Conservation (phyloP, 2,113 vertebrate genomes). For the Eptesicus fuscus region DNA sequence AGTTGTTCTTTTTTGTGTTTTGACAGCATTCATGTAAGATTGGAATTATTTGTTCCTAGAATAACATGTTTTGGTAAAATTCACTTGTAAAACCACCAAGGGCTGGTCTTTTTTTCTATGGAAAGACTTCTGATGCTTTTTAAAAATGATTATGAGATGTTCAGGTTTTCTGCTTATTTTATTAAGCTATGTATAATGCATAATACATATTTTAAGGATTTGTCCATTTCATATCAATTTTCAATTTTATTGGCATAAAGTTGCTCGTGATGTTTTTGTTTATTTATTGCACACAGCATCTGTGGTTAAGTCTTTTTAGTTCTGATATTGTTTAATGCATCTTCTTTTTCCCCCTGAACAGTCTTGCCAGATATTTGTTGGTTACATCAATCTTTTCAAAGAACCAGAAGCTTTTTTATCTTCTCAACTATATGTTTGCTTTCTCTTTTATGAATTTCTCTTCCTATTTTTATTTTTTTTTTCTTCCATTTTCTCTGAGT, state of each 20-base stretch:
- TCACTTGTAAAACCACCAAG: neutral
- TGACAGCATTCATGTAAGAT: neutral
- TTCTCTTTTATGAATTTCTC: constrained; percentile 12
- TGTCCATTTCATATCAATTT: neutral
- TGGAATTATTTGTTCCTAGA: neutral
- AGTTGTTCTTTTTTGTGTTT: too few species aligned
- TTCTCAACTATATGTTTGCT: neutral
- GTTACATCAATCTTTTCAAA: neutral
- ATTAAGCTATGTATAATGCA: neutral
- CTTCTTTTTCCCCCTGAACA: neutral
- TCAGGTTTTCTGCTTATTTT: neutral
- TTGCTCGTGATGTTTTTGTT: neutral
- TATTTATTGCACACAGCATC: neutral
- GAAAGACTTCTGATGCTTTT: constrained; percentile 12
- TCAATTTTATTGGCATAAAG: neutral
- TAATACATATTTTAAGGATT: neutral
- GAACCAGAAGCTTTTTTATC: neutral
- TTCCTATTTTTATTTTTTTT: constrained; percentile 5
- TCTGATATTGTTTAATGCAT: neutral
- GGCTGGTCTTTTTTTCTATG: neutral
- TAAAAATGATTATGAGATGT: neutral
- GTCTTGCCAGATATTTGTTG: neutral
- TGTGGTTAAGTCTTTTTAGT: neutral
- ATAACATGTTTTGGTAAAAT: constrained; percentile 17
- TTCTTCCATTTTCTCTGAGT: neutral